phyloP scores from a whole-genome alignment of 2,797 vertebrate genomes.

The Neoniphon sammara region DNA sequence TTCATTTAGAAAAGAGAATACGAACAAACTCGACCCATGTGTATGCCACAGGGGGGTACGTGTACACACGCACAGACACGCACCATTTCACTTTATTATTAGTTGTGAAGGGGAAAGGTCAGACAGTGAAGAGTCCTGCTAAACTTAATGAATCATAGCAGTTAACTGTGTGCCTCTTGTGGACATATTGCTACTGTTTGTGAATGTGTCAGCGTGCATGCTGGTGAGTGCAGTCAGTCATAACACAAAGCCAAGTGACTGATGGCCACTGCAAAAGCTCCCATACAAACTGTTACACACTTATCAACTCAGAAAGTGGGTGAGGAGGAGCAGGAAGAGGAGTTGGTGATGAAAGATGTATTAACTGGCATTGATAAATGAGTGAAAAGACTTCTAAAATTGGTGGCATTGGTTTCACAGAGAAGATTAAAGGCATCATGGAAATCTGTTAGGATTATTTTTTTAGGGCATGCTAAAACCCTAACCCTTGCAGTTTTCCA shows the following conservation, averaged over 20 bases:
- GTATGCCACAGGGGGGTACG: neutral
- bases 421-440: slow-evolving; percentile 51
- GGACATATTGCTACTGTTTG: neutral
- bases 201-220: neutral
- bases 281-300: slow-evolving; percentile 18
- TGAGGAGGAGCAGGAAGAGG: slow-evolving; percentile 24
- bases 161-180: slow-evolving; percentile 18
- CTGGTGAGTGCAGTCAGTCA: neutral
- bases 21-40: neutral
- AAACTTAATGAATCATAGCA: slow-evolving; percentile 26
- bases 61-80: neutral
- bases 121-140: slow-evolving; percentile 15
- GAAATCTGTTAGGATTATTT: slow-evolving; percentile 45
- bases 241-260: neutral
- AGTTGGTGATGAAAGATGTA: slow-evolving; percentile 37
- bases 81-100: slow-evolving; percentile 25
- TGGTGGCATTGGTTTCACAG: slow-evolving; percentile 51
- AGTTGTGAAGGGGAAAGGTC: slow-evolving; percentile 29
- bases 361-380: slow-evolving; percentile 59
- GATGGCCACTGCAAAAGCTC: slow-evolving; percentile 14
- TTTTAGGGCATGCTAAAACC: slow-evolving; percentile 37
- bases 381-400: slow-evolving; percentile 44
- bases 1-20: slow-evolving; percentile 13
- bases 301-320: slow-evolving; percentile 43
- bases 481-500: slow-evolving; percentile 24